phyloP scores from a whole-genome alignment of 2,113 vertebrate species.

The Azemiops feae region DNA sequence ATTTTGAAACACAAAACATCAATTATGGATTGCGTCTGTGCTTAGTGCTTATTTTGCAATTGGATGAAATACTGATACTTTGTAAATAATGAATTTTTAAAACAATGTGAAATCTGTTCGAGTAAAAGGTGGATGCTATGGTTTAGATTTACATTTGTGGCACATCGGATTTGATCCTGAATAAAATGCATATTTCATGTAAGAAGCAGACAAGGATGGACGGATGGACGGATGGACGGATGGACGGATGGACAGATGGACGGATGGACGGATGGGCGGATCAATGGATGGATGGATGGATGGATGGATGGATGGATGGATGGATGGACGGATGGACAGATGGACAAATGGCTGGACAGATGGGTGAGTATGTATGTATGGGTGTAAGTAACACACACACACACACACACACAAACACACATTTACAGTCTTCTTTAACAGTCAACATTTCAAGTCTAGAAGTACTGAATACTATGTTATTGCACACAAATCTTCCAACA shows the following conservation, averaged over 20 bases:
- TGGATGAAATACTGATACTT: not conserved
- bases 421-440: not conserved
- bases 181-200: slow-evolving; percentile 9
- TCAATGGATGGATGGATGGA: not conserved
- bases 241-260: not conserved
- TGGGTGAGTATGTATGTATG: not conserved
- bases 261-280: not conserved
- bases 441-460: not conserved
- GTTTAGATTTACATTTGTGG: slow-evolving; percentile 9
- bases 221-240: too few species aligned
- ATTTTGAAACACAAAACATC: slow-evolving; percentile 11
- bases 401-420: not conserved
- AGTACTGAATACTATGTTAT: not conserved
- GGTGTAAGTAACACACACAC: not conserved
- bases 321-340: not conserved
- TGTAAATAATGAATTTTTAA: not conserved
- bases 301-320: not conserved
- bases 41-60: slow-evolving; percentile 27
- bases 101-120: slow-evolving; percentile 17
- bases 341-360: too few species aligned
- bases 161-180: slow-evolving; percentile 11
- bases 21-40: slow-evolving; percentile 21
- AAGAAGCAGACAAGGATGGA: not conserved
- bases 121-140: not conserved
- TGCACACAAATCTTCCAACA: slow-evolving; percentile 13